phyloP scores from a whole-genome alignment of 2,113 vertebrate genomes.

The Indicator maculatus region DNA sequence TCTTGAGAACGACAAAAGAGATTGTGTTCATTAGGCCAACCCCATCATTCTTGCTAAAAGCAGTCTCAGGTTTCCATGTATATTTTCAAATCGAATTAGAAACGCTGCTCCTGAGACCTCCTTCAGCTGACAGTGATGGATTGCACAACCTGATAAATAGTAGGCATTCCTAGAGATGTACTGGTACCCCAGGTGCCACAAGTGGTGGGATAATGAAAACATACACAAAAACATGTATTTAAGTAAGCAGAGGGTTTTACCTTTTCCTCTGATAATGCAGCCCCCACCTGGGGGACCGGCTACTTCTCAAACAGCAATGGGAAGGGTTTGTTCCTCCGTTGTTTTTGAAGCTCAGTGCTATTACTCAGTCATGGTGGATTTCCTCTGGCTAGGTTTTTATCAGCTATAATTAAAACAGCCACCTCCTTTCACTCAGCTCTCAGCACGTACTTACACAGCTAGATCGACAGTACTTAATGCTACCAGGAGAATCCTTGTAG shows the following conservation, averaged over 20 bases:
- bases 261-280: neutral
- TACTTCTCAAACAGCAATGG: neutral
- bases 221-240: neutral
- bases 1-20: neutral
- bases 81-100: slow-evolving; percentile 64
- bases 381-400: slow-evolving; percentile 14
- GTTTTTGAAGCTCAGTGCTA: slow-evolving; percentile 10
- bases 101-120: slow-evolving; percentile 43
- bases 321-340: neutral
- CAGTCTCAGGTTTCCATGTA: slow-evolving; percentile 50
- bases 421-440: slow-evolving; percentile 6
- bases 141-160: slow-evolving; percentile 42
- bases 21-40: slow-evolving; percentile 44
- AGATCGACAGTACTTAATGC: neutral
- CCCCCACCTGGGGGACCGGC: neutral
- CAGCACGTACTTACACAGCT: neutral
- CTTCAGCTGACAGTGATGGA: slow-evolving; percentile 50
- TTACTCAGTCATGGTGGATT: slow-evolving; percentile 18
- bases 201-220: slow-evolving; percentile 15
- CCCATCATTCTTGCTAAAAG: slow-evolving; percentile 59
- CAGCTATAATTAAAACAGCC: slow-evolving; percentile 5
- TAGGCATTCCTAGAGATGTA: slow-evolving; percentile 24
- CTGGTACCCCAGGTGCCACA: neutral
- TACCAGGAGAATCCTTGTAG: neutral
- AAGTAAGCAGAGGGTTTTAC: neutral